phyloP scores from a whole-genome alignment of 2,113 vertebrate species.

The Bagarius yarrelli region DNA sequence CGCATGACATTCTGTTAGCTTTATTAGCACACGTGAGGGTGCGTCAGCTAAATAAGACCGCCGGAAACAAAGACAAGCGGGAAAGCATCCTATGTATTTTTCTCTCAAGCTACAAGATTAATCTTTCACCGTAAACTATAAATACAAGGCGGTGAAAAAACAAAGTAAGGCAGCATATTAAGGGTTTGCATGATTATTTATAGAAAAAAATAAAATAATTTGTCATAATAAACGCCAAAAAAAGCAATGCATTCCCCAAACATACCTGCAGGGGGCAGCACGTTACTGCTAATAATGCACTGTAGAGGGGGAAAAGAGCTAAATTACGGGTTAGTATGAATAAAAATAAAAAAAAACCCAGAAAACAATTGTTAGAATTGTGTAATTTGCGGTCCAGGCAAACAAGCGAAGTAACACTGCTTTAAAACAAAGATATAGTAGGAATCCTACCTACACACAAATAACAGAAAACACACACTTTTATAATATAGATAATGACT shows the following conservation, averaged over 20 bases:
- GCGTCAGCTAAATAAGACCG: constrained; percentile 28
- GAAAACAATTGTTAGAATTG: too few relatives aligned
- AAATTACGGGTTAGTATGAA: too few relatives aligned
- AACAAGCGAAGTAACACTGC: too few relatives aligned
- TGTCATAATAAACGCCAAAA: not conserved
- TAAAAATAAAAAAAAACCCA: too few relatives aligned
- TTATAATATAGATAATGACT: too few relatives aligned
- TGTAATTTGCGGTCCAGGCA: too few relatives aligned
- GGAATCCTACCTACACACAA: too few relatives aligned
- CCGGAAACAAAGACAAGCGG: constrained; percentile 6
- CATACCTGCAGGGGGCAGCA: constrained; percentile 15
- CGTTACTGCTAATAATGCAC: not conserved
- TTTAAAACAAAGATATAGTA: too few relatives aligned
- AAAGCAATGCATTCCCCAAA: not conserved
- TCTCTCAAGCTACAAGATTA: too few relatives aligned
- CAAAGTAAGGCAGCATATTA: not conserved
- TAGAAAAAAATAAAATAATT: not conserved
- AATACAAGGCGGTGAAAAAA: too few relatives aligned
- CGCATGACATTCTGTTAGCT: not conserved
- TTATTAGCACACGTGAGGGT: not conserved
- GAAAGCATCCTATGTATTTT: not conserved
- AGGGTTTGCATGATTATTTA: not conserved
- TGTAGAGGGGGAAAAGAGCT: too few relatives aligned
- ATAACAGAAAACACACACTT: not conserved
- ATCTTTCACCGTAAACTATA: too few relatives aligned